A percentile compares a stretch with the other conserved stretches of the same genome.
Evolutionary conservation across 2,888 invertebrate species (phyloP).

Genomic region (Ornithoptera priamus): DNA sequence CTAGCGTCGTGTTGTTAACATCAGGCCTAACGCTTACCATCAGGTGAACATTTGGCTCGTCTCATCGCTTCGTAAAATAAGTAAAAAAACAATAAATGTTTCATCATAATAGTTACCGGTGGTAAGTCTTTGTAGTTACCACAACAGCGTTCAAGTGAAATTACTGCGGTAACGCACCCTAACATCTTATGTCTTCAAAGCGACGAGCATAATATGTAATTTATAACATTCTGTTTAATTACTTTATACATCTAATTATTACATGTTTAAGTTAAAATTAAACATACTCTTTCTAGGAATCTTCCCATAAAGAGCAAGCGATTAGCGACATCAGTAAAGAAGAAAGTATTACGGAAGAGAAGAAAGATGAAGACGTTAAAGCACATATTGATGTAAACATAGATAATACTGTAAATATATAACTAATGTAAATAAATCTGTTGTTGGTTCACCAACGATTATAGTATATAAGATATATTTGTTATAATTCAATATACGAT

Average conservation of each 20-base stretch:
- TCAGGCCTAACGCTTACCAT: too few species aligned
- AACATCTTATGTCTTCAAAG: too few species aligned
- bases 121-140: too few species aligned
- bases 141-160: too few species aligned
- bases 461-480: background rate
- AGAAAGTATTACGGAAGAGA: conserved; percentile 11
- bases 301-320: conserved; percentile 14
- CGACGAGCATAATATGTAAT: too few species aligned
- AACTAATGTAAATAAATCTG: conserved; percentile 3
- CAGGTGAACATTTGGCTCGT: too few species aligned
- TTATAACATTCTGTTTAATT: too few species aligned
- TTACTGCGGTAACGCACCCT: too few species aligned
- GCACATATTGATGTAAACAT: conserved; percentile 7
- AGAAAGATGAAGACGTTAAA: conserved; percentile 1
- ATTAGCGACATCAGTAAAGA: background rate
- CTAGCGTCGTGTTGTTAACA: too few species aligned
- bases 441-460: background rate
- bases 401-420: background rate
- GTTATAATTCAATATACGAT: background rate
- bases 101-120: too few species aligned
- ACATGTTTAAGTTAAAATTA: background rate
- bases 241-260: background rate
- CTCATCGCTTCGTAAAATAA: too few species aligned
- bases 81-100: too few species aligned
- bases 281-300: conserved; percentile 19